Base-by-base conservation (phyloP, 2,888 invertebrate genomes). In the Nebria salina region DNA sequence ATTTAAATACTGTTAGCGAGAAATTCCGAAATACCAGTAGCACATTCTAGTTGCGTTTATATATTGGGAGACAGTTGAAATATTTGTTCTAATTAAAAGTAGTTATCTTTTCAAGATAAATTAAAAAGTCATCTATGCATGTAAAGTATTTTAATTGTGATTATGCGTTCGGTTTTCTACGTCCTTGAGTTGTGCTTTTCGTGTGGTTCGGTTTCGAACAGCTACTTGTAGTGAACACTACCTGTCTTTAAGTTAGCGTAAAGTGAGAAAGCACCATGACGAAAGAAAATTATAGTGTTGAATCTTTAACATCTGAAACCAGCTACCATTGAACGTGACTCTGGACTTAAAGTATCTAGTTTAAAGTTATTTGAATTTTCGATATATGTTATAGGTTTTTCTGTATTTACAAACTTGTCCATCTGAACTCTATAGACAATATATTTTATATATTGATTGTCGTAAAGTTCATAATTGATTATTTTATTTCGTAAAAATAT, bases 121-220 rank as follows among this genome's bases (percentile, higher is more conserved):
- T 54, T 54, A 54, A 54, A 13, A 54, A 54, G 54, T 54, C 54
- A 11, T 8, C 54, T 13, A 54, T 54, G 54, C 54, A 54, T 54
- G 54, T 54, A 54, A 54, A 54, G 54, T 54, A 54, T 54, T 54
- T 54, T 54, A 54, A 54, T 54, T 54, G 54, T 54, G 54, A 54
- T 54, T 54, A 8, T 2, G 54, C 13, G 54, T 54, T 34, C 34
- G 34, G 54, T 54, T 11, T 11, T 11, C 54, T 54, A 54, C 54
- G 54, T 8, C 54, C 54, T 54, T 54, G 54, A 54, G 13, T 11
- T 54, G 54, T 54, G 54, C 54, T 54, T 54, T 54, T 54, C 8
- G 54, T 2, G 54, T 54, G 54, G 54, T 8, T 54, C 54, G 6
- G 54, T 54, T 13, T 11, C 8, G 11, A 20, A 11, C 54, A 54